Evolutionary conservation across 2,888 invertebrate species (phyloP), one percentile per base, ranked within the genome.

Genomic region (Chalcis sispes): DNA sequence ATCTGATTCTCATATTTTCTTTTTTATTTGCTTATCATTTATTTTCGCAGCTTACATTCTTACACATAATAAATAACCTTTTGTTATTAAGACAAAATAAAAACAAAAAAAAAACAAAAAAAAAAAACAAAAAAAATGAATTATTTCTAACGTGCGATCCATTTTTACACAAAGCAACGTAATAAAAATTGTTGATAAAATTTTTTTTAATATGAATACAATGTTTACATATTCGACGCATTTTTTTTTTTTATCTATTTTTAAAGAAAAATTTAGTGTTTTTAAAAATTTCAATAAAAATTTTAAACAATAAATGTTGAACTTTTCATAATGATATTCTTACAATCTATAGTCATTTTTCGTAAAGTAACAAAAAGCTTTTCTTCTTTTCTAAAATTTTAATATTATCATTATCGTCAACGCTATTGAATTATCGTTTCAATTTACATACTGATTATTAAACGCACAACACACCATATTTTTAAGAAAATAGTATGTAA

Each of bases 401-500:
- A 10, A 36, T 10, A 36, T 36, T 36, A 10, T 10, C 4, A 10
- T 36, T 4, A 7, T 36, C 36, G 36, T 36, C 5, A 36, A 36
- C 10, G 10, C n/a, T n/a, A n/a, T n/a, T n/a, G n/a, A n/a, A 10
- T 10, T 36, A 4, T 36, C 36, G 36, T 36, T 36, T 36, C 36
- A 36, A 7, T 36, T 36, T 36, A 36, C 10, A 10, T 10, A 36
- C 36, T 36, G 10, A 36, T 36, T 59, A 36, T 23, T 50, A 65
- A 52, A 65, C 23, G 40, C 59, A 65, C 42, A 40, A 64, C 58
- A 42, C 59, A 69, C 54, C 54, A 69, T 74, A 69, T 67, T 56
- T 56, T 70, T 69, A 75, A 70, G 75, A 75, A 70, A 75, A 75
- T 75, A 75, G 56, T 70, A n/a, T 70, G 69, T 64, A 75, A 64